Conservation (phyloP, 2,113 vertebrate genomes). For the Serinus canaria region DNA sequence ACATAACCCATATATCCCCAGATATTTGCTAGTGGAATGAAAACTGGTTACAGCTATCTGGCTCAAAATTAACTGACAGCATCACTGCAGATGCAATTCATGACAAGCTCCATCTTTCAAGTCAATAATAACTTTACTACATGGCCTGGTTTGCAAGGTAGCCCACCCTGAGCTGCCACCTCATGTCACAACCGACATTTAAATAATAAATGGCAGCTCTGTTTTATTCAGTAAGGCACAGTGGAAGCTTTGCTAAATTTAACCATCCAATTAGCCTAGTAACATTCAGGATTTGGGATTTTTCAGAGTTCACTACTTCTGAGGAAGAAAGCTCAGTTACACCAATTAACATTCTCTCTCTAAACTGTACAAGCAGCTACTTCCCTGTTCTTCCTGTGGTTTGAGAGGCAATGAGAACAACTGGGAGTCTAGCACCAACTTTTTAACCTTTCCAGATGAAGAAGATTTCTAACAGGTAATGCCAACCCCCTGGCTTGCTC, state of each 20-base stretch:
- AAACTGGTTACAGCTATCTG: slow-evolving; percentile 15
- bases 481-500: neutral
- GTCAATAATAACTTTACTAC: neutral
- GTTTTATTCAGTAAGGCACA: neutral
- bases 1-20: neutral
- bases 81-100: neutral
- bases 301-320: slow-evolving; percentile 9
- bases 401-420: neutral
- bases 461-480: neutral
- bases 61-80: slow-evolving; percentile 48
- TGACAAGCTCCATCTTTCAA: slow-evolving; percentile 29
- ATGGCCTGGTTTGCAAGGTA: neutral
- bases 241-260: slow-evolving; percentile 9
- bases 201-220: slow-evolving; percentile 37
- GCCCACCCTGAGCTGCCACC: neutral
- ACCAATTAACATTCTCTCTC: neutral
- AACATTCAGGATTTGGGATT: neutral
- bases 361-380: neutral
- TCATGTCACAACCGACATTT: neutral
- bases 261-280: slow-evolving; percentile 44
- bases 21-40: slow-evolving; percentile 5
- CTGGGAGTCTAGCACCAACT: neutral
- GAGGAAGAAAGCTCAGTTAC: neutral
- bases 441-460: neutral
- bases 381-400: neutral